These are phyloP conservation scores for Oreochromis tanganicae DNA, from an alignment of 2,113 vertebrate species.

Conservation along the genomic window DNA sequence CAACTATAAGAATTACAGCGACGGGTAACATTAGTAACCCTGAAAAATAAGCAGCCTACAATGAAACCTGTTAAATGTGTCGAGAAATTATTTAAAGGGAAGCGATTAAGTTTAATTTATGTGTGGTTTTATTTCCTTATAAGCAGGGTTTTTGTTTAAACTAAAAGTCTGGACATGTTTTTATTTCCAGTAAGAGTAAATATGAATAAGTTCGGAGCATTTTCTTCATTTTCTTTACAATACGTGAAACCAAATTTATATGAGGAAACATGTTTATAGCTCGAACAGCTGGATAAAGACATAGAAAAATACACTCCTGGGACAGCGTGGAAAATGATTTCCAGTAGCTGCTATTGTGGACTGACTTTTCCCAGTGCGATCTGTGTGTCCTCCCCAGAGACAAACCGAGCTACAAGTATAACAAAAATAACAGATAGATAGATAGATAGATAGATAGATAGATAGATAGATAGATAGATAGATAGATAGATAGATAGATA, in stretches of 20 bases:
- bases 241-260: not conserved
- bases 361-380: not conserved
- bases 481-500: not conserved
- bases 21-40: not conserved
- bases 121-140: not conserved
- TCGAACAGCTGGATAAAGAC: not conserved
- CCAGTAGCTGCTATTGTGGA: constrained; percentile 32
- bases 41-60: not conserved
- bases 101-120: not conserved
- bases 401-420: not conserved
- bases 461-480: not conserved
- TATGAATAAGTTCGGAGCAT: not conserved
- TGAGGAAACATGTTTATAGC: not conserved
- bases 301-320: not conserved
- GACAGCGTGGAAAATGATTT: constrained; percentile 20
- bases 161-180: not conserved
- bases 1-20: not conserved
- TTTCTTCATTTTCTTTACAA: not conserved
- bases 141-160: not conserved
- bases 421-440: not conserved
- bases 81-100: not conserved
- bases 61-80: not conserved
- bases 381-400: not conserved
- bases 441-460: not conserved
- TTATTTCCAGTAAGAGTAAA: not conserved